Evolutionary conservation across 1,140 invertebrate species (phyloP).

Genomic region (Lasioglossum baleicum): DNA sequence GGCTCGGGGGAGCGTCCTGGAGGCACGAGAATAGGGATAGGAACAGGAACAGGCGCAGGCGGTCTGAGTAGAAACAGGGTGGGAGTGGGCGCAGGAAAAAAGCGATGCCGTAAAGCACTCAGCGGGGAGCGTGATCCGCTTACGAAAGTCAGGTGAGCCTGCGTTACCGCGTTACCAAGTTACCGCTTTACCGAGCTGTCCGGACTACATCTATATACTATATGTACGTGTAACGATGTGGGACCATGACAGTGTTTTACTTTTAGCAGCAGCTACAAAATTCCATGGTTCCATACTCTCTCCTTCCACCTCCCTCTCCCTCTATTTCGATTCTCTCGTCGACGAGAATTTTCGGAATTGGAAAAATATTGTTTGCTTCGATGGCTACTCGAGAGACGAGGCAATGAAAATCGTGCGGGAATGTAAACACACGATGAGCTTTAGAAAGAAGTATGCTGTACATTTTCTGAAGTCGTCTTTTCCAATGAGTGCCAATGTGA

Average conservation of each 20-base stretch:
- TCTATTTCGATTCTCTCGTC: neutral
- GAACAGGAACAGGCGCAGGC: neutral
- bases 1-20: neutral
- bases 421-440: no score
- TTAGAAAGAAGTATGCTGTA: no score
- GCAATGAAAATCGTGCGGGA: no score
- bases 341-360: neutral
- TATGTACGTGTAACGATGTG: constrained; percentile 40
- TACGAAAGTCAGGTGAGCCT: constrained; percentile 73
- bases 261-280: constrained; percentile 10
- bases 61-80: constrained; percentile 34
- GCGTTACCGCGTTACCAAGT: constrained; percentile 68
- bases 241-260: constrained; percentile 42
- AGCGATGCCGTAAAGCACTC: constrained; percentile 79
- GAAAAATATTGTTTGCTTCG: no score
- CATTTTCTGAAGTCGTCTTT: no score
- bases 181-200: constrained; percentile 60
- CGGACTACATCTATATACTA: constrained; percentile 38
- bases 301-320: neutral
- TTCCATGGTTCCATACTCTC: neutral
- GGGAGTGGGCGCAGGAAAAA: constrained; percentile 70
- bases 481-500: no score
- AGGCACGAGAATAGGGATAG: no score
- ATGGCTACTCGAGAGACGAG: neutral
- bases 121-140: constrained; percentile 77